Percentiles rank a stretch among this genome's conserved stretches.
Evolutionary conservation across 2,113 vertebrate genomes (phyloP).

Genomic region (Saccopteryx bilineata): DNA sequence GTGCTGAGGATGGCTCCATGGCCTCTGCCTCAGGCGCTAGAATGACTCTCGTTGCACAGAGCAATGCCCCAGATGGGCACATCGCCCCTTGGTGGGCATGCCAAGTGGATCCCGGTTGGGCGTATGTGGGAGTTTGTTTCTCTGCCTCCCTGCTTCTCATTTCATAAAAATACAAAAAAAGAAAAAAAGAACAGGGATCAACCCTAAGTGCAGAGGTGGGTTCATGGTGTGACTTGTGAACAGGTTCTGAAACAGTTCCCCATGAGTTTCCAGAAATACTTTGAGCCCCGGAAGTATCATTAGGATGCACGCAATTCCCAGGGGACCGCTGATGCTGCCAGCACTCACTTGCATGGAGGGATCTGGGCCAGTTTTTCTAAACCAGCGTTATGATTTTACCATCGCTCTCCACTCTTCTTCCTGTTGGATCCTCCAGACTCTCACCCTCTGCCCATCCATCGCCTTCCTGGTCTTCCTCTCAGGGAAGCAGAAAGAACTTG

Average conservation of each 20-base stretch:
- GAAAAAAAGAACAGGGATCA: too few relatives aligned
- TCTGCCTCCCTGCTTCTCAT: too few relatives aligned
- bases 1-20: too few relatives aligned
- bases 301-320: neutral
- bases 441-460: neutral
- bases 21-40: too few relatives aligned
- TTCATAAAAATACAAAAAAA: too few relatives aligned
- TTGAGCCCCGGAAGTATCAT: neutral
- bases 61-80: too few relatives aligned
- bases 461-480: neutral
- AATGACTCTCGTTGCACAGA: too few relatives aligned
- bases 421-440: neutral
- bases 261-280: neutral
- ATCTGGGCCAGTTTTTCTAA: neutral
- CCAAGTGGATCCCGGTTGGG: too few relatives aligned
- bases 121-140: too few relatives aligned
- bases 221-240: neutral
- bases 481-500: neutral
- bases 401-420: neutral
- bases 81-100: too few relatives aligned
- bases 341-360: rapidly evolving
- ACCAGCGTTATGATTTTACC: neutral
- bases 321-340: neutral
- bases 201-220: neutral
- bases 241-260: neutral